phyloP scores from a whole-genome alignment of 2,113 vertebrate genomes.

The Leptocoma aspasia region DNA sequence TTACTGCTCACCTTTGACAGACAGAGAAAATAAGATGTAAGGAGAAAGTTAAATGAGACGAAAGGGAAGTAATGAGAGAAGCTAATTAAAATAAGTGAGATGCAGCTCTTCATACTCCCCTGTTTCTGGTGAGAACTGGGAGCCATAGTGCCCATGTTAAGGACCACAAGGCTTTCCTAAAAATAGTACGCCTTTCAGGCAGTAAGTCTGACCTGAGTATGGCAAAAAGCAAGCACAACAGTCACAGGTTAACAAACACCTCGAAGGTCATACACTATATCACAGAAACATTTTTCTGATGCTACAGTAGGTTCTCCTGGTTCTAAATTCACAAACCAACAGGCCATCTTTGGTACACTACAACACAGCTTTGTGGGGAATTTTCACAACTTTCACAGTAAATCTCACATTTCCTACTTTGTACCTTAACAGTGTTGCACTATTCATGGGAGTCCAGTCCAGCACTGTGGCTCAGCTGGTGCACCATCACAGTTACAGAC shows the following conservation, averaged over 20 bases:
- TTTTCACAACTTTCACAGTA: not conserved
- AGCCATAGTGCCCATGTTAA: not conserved
- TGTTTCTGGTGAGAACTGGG: not conserved
- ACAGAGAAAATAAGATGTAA: slow-evolving; percentile 45
- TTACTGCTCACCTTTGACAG: slow-evolving; percentile 53
- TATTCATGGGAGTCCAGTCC: not conserved
- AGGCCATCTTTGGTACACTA: not conserved
- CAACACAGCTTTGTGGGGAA: not conserved
- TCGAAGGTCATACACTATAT: not conserved
- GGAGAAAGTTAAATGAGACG: slow-evolving; percentile 28
- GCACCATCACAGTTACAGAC: not conserved
- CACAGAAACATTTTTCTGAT: not conserved
- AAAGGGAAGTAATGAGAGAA: slow-evolving; percentile 29
- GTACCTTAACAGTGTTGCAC: not conserved
- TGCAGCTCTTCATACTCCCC: not conserved
- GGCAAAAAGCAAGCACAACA: not conserved
- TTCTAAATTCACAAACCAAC: not conserved
- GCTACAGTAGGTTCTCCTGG: not conserved
- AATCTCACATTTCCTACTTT: not conserved
- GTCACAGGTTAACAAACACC: not conserved
- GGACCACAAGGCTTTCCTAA: not conserved
- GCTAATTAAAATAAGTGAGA: slow-evolving; percentile 28
- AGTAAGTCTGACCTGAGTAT: not conserved
- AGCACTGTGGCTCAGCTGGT: not conserved
- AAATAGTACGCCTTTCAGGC: not conserved